Evolutionary conservation across 2,888 invertebrate species (phyloP), one percentile per base, ranked within the genome.

Genomic region (Caenorhabditis wallacei): DNA sequence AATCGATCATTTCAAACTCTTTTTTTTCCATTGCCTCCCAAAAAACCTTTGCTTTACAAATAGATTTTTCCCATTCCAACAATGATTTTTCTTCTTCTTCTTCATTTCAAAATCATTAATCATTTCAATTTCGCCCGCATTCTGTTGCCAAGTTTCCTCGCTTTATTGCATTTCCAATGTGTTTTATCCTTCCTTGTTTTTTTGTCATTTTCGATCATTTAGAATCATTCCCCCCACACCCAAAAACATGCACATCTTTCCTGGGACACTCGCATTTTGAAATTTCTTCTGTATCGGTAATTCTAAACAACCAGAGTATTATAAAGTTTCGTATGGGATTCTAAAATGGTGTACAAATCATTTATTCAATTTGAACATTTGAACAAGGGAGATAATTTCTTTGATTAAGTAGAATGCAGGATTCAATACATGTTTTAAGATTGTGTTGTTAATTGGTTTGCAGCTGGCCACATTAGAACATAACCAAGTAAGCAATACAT

Each of bases 181-280:
- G 37, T 68, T 69, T 61, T n/a, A n/a, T n/a, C n/a, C n/a, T n/a
- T 54, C n/a, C 20, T 66, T 20, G 22, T 48, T 48, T 64, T 63
- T 56, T 26, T 1, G 22, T 54, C 4, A 13, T 5, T 54, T 54
- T 54, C 16, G 20, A 20, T 13, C 30, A 35, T 51, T 51, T 35
- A 18, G 18, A 10, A 51, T 20, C 68, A 69, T 71, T 79, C 48
- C 51, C 40, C 22, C 20, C 56, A 2, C 48, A 40, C 40, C 22
- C 20, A 40, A 2, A 16, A 46, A 18, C 30, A 20, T 53, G 37
- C 61, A 51, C 30, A 53, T 54, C 63, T 53, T 51, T 63, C 61
- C 54, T 68, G 80, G 80, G 68, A 80, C 80, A 30, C 72, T 43
- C 66, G 80, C 80, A 80, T 80, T 80, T 79, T 48, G 26, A 7